Evolutionary conservation across 2,888 invertebrate genomes (phyloP), one percentile per base, ranked within the genome.

Genomic region (Sarcophaga carnaria): DNA sequence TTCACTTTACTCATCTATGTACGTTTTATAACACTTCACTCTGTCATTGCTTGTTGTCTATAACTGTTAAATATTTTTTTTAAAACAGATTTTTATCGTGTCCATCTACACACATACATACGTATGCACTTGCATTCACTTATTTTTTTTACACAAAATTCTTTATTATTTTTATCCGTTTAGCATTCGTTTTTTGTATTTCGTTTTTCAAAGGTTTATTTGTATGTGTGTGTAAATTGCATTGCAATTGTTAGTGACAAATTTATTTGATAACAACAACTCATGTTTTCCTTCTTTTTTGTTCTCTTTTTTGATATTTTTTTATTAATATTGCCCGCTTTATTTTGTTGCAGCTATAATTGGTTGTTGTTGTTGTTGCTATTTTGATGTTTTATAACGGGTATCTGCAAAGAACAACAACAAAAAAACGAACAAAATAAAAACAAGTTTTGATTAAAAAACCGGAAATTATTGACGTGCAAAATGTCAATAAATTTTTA

Each of bases 21-120:
- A 54, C 54, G 17, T 17, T 54, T 54, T 54, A 54, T 54, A 14
- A 54, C 17, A 54, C 17, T 54, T 54, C 17, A 54, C 17, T 14
- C 14, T 54, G 14, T 54, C 17, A 37, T 14, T 54, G 17, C 54
- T 54, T 3, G 12, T 17, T 17, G 1, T 0, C 17, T 54, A 14
- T 54, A 59, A 67, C 45, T 64, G 63, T 59, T 63, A 5, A 54
- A 69, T 62, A 71, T 67, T 82, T 37, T 63, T 75, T 47, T 66
- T 77, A 60, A 4, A 64, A 54, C 17, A 63, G 67, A 62, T n/a
- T 83, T 72, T 83, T 74, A 69, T 83, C 63, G 45, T 83, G 67
- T 74, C 11, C 62, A 83, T 78, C 62, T 72, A 4, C 60, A 72
- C n/a, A 49, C 45, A 60, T 54, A 17, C 54, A 10, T 14, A 49